Conservation (phyloP, 2,888 invertebrate species). For the Chrysotoxum bicinctum region DNA sequence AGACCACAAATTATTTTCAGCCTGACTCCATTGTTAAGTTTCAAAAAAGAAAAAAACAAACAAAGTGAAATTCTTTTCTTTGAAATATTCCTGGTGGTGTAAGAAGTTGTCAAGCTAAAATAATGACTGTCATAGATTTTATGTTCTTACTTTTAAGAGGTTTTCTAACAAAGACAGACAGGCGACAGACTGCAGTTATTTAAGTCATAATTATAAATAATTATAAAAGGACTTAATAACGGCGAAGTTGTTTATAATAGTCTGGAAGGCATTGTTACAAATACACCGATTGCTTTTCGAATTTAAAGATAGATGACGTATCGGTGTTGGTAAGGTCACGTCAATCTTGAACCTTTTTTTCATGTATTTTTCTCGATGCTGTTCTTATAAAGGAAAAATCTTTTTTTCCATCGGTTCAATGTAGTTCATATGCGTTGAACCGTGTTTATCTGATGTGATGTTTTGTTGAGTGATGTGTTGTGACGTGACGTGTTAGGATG, state of each 20-base stretch:
- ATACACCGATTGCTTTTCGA: not conserved
- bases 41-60: not conserved
- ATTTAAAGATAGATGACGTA: not conserved
- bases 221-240: constrained; percentile 10
- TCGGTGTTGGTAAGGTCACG: not conserved
- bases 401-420: too few relatives aligned
- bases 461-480: too few relatives aligned
- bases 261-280: not conserved
- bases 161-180: constrained; percentile 22
- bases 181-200: constrained; percentile 28
- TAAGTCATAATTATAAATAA: constrained; percentile 17
- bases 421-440: too few relatives aligned
- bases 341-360: not conserved
- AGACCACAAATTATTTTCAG: constrained; percentile 22
- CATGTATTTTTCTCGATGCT: too few relatives aligned
- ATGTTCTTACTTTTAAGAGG: constrained; percentile 8
- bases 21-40: constrained; percentile 14
- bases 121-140: constrained; percentile 25
- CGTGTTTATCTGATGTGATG: too few relatives aligned
- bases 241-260: not conserved
- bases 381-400: too few relatives aligned
- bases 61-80: constrained; percentile 6
- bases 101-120: constrained; percentile 33
- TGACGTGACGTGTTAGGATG: too few relatives aligned
- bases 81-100: constrained; percentile 21